phyloP scores from a whole-genome alignment of 2,888 invertebrate species.

The Calameuta idolon region DNA sequence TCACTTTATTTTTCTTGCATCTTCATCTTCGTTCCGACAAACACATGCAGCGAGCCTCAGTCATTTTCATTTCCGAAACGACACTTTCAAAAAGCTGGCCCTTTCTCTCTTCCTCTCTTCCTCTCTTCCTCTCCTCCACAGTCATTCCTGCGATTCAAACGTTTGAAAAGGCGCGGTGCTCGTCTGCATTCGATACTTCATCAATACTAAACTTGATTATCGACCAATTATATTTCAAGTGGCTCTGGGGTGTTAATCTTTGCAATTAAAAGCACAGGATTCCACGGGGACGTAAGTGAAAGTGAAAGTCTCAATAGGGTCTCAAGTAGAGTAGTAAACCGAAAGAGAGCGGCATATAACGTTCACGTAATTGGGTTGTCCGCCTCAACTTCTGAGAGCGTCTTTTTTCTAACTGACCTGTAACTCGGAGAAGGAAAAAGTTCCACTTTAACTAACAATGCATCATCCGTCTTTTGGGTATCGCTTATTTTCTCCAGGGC shows the following conservation, averaged over 20 bases:
- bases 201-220: constrained; percentile 12
- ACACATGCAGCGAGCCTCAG: constrained; percentile 21
- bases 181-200: constrained; percentile 15
- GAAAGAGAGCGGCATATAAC: too few relatives aligned
- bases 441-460: too few relatives aligned
- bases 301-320: too few relatives aligned
- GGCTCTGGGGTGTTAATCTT: neutral
- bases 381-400: too few relatives aligned
- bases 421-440: too few relatives aligned
- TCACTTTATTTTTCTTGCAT: too few relatives aligned
- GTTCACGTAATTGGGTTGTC: too few relatives aligned
- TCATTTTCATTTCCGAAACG: neutral
- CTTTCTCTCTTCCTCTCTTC: constrained; percentile 19
- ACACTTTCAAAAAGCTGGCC: neutral
- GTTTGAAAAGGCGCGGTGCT: neutral
- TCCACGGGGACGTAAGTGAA: too few relatives aligned
- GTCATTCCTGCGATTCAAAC: constrained; percentile 15
- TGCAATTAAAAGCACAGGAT: neutral
- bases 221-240: constrained; percentile 8
- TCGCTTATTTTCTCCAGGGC: too few relatives aligned
- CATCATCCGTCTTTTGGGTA: too few relatives aligned
- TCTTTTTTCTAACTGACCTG: too few relatives aligned
- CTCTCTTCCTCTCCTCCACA: constrained; percentile 18
- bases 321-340: too few relatives aligned
- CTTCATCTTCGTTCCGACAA: neutral